These are phyloP conservation scores for Alca torda DNA, from an alignment of 2,797 vertebrate genomes.

Conservation along the genomic window DNA sequence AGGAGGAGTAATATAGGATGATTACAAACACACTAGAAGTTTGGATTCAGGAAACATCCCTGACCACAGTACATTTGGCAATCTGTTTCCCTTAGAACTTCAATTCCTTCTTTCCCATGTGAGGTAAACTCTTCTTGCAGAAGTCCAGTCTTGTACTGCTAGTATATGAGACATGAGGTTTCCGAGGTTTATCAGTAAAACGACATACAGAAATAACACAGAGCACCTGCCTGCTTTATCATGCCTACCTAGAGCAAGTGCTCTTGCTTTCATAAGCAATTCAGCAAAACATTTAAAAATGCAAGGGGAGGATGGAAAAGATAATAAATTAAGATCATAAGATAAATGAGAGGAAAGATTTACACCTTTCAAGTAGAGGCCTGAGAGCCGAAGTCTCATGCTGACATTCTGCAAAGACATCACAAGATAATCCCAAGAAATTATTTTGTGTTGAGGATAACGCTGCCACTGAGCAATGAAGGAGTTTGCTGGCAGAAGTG, in stretches of 20 bases:
- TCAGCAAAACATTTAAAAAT: neutral
- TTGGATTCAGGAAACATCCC: neutral
- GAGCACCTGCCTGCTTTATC: neutral
- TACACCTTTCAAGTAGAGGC: neutral
- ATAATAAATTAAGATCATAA: neutral
- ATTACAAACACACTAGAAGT: neutral
- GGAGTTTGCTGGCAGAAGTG: constrained; percentile 50
- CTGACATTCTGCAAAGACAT: constrained; percentile 32
- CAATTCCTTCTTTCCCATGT: neutral
- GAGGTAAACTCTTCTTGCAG: neutral
- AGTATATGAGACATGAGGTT: neutral
- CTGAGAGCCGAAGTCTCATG: constrained; percentile 10
- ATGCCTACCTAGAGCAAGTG: neutral
- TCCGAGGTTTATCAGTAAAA: neutral
- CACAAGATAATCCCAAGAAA: constrained; percentile 51
- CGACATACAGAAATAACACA: neutral
- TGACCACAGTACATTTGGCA: neutral
- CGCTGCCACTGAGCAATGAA: constrained; percentile 37
- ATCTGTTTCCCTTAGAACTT: neutral
- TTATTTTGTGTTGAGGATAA: constrained; percentile 60
- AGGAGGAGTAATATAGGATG: neutral
- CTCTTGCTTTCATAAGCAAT: neutral
- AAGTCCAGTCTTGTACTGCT: neutral
- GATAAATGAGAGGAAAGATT: neutral
- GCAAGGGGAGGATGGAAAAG: neutral